Base-by-base conservation (phyloP, 30 jellyfish, hydroid and myxozoan genomes). In the Pelagia noctiluca region DNA sequence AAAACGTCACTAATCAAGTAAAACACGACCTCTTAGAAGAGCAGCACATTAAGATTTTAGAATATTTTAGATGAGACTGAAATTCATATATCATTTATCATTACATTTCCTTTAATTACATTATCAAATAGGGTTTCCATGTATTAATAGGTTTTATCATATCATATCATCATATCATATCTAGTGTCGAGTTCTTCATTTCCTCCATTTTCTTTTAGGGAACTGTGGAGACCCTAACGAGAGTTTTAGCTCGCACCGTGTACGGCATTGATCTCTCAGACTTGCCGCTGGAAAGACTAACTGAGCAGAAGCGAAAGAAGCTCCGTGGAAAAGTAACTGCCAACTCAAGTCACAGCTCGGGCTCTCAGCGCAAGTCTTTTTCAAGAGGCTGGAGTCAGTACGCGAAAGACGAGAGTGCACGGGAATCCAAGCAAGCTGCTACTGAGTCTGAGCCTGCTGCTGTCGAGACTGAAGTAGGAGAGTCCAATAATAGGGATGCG, bases 161-260 rank as follows among this genome's bases (percentile, higher is more conserved):
- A n/a, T n/a, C n/a, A n/a, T n/a, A n/a, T n/a, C n/a, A n/a, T n/a
- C n/a, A n/a, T n/a, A n/a, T n/a, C n/a, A n/a, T n/a, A n/a, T n/a
- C n/a, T n/a, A n/a, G n/a, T 71, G 1, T 38, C 16, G 3, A 23
- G 34, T 26, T 28, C 18, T 8, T 13, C 34, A 1, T 71, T 2
- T 46, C 29, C 70, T 71, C 2, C 22, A 32, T 8, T 26, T 32
- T 66, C 1, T 29, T 35, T 7, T 35, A 94, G 99, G 92, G 89
- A 34, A 94, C 99, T 35, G 78, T 94, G 48, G 97, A 94, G 35
- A 94, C 97, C 4, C 78, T 94, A 78, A 83, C 96, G 37, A 73
- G 99, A 36, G 99, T 94, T 1, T 60, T 94, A 42, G 96, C 97
- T 52, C 67, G 96, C 30, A 94, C 97, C 1, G 91, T 88, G 2